Evolutionary conservation across 2,797 vertebrate species (phyloP).

Genomic region (Acanthurus tractus): DNA sequence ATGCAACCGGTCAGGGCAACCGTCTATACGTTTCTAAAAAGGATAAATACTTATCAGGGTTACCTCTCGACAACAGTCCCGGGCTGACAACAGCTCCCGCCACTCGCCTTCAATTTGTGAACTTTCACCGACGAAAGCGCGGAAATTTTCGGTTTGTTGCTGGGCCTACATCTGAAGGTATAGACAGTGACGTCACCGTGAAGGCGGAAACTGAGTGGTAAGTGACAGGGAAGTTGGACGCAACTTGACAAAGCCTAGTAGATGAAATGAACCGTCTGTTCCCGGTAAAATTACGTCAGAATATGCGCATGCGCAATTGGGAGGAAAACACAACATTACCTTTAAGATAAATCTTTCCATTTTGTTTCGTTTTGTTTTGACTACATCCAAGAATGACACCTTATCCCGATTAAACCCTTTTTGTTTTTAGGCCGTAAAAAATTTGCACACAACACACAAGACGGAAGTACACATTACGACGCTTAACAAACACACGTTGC

Average conservation of each 20-base stretch:
- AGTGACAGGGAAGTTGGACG: neutral
- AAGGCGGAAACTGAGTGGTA: neutral
- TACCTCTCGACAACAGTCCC: neutral
- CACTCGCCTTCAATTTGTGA: constrained; percentile 72
- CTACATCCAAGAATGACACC: neutral
- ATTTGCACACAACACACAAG: neutral
- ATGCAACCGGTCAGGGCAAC: neutral
- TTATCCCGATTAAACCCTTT: neutral
- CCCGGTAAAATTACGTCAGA: constrained; percentile 52
- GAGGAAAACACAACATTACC: constrained; percentile 5
- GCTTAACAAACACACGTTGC: neutral
- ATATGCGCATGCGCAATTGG: neutral
- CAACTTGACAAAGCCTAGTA: fast-evolving
- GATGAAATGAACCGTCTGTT: constrained; percentile 4
- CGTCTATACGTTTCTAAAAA: neutral
- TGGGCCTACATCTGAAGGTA: constrained; percentile 5
- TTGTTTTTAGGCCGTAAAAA: neutral
- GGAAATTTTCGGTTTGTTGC: constrained; percentile 58
- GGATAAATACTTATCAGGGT: constrained; percentile 8
- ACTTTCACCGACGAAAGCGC: constrained; percentile 62
- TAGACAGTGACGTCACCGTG: constrained; percentile 18
- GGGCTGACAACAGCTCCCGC: constrained; percentile 78
- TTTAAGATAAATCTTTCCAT: neutral
- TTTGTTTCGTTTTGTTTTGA: neutral
- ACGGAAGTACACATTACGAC: neutral